These are phyloP conservation scores for Hyperoplus immaculatus DNA, from an alignment of 2,797 vertebrate genomes.

Conservation along the genomic window DNA sequence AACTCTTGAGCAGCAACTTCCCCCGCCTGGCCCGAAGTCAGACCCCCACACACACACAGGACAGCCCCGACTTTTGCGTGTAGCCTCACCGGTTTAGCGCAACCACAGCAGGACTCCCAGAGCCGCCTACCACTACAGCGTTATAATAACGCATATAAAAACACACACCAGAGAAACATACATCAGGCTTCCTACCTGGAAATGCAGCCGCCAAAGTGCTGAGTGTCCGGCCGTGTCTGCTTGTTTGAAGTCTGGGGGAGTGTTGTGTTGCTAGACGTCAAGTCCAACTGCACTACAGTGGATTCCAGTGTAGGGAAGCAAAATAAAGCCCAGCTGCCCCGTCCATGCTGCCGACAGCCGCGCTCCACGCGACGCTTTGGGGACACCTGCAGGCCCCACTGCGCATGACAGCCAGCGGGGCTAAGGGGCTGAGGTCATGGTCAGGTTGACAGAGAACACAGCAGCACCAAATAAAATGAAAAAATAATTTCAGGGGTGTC, in stretches of 20 bases:
- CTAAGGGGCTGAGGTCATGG: background rate
- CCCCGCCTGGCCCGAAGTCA: conserved; percentile 60
- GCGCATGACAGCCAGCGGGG: conserved; percentile 5
- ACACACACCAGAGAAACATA: conserved; percentile 10
- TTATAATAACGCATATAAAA: background rate
- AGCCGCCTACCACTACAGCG: conserved; percentile 39
- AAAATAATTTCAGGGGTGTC: too few relatives aligned
- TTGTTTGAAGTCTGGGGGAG: conserved; percentile 55
- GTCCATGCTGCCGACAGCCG: conserved; percentile 47
- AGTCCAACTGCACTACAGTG: conserved; percentile 75
- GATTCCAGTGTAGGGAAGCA: conserved; percentile 67
- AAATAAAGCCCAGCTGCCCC: conserved; percentile 66
- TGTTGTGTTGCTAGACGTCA: conserved; percentile 73
- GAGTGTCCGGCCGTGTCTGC: conserved; percentile 46
- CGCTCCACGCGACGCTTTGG: conserved; percentile 35
- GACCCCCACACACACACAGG: conserved; percentile 29
- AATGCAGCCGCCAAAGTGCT: conserved; percentile 52
- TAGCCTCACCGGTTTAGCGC: conserved; percentile 48
- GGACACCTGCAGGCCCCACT: conserved; percentile 69
- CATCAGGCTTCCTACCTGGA: conserved; percentile 68
- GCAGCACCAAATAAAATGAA: too few relatives aligned
- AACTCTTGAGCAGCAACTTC: conserved; percentile 73
- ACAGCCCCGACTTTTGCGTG: conserved; percentile 37
- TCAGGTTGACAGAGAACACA: too few relatives aligned
- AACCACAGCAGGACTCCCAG: conserved; percentile 33